Percentiles rank a stretch among this genome's conserved stretches.
phyloP scores from a whole-genome alignment of 2,113 vertebrate genomes.

The Hippocampus mohnikei region DNA sequence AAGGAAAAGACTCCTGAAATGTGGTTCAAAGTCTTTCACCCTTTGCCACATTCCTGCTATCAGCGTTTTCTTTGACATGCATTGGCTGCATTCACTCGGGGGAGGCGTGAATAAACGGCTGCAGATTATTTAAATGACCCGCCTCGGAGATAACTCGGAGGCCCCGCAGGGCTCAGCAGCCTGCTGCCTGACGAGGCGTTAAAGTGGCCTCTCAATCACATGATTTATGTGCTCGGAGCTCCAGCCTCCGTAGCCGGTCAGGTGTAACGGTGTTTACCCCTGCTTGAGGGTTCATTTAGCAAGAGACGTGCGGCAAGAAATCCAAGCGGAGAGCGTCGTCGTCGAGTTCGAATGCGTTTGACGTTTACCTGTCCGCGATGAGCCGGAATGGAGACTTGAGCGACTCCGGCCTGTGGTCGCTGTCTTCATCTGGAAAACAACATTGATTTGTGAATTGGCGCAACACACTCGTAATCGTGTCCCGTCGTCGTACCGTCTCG shows the following conservation, averaged over 20 bases:
- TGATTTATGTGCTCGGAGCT: constrained; percentile 58
- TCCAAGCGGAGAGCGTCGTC: constrained; percentile 18
- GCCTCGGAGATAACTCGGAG: constrained; percentile 45
- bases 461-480: neutral
- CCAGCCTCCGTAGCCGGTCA: constrained; percentile 29
- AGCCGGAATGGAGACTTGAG: constrained; percentile 90
- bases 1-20: constrained; percentile 18
- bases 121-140: constrained; percentile 65
- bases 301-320: too few relatives aligned
- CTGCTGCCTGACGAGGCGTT: constrained; percentile 59
- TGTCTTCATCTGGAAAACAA: constrained; percentile 80
- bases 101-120: constrained; percentile 53
- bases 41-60: constrained; percentile 44
- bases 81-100: constrained; percentile 44
- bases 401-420: constrained; percentile 81
- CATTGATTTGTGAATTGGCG: neutral
- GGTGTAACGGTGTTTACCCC: constrained; percentile 56
- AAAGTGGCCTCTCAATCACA: constrained; percentile 59
- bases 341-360: constrained; percentile 27
- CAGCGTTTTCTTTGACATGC: constrained; percentile 49
- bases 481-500: constrained; percentile 79
- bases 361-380: constrained; percentile 87
- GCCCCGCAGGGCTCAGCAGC: constrained; percentile 35
- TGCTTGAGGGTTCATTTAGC: constrained; percentile 41
- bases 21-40: constrained; percentile 44